A percentile compares a stretch with the other conserved stretches of the same genome.
Conservation (phyloP, 1,140 invertebrate species). For the Notospermus geniculatus region DNA sequence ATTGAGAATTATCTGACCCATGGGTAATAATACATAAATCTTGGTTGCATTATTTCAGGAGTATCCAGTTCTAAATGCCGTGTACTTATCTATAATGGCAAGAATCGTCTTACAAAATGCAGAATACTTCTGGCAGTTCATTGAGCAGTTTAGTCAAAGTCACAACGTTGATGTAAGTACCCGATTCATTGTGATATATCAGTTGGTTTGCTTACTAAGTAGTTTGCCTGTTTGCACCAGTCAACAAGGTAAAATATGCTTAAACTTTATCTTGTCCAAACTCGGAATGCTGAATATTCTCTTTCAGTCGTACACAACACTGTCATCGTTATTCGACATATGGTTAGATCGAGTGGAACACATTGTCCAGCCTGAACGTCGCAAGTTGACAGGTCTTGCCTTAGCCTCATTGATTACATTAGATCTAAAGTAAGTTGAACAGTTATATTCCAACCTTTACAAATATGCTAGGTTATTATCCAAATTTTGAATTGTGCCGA, state of each 20-base stretch:
- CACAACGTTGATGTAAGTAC: conserved; percentile 40
- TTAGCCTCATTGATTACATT: conserved; percentile 68
- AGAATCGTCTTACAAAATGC: conserved; percentile 74
- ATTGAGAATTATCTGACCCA: too few species aligned
- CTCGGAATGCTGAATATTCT: too few species aligned
- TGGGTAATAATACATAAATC: too few species aligned
- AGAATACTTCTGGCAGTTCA: conserved; percentile 54
- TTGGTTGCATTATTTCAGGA: conserved; percentile 64
- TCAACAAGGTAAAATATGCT: too few species aligned
- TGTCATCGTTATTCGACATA: conserved; percentile 63
- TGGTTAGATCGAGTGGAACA: conserved; percentile 79
- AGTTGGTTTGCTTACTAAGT: too few species aligned
- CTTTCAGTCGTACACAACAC: conserved; percentile 4
- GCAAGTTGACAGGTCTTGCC: conserved; percentile 79
- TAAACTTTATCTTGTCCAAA: too few species aligned
- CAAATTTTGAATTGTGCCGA: too few species aligned
- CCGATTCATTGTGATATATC: too few species aligned
- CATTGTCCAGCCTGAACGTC: conserved; percentile 73
- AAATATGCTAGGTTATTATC: too few species aligned
- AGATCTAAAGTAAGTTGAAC: conserved; percentile 52
- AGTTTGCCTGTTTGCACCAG: too few species aligned
- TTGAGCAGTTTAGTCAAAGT: conserved; percentile 41
- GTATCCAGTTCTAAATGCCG: conserved; percentile 70
- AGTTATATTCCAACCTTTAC: too few species aligned
- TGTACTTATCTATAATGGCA: conserved; percentile 74